Evolutionary conservation across 2,113 vertebrate species (phyloP).

Genomic region (Meleagris gallopavo): DNA sequence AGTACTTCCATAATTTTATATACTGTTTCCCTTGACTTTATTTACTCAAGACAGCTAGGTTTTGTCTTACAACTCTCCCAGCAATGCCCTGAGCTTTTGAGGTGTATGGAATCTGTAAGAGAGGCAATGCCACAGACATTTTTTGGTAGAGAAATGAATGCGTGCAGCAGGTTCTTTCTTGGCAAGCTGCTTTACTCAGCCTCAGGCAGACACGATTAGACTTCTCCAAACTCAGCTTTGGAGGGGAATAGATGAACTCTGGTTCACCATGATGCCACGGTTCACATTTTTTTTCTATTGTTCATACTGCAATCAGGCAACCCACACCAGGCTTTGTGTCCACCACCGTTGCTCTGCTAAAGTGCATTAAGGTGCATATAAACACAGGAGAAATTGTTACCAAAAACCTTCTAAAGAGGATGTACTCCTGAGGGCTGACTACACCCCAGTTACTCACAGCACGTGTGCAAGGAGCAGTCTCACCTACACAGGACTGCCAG

Average conservation of each 20-base stretch:
- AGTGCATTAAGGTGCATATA: neutral
- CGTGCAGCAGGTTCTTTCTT: neutral
- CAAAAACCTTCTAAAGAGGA: neutral
- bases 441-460: neutral
- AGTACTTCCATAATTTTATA: neutral
- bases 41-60: neutral
- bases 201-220: neutral
- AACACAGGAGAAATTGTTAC: neutral
- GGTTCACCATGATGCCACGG: neutral
- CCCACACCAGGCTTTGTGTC: neutral
- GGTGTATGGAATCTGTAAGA: neutral
- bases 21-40: neutral
- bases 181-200: neutral
- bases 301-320: accelerated
- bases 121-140: neutral
- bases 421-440: neutral
- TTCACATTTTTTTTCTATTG: neutral
- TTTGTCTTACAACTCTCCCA: neutral
- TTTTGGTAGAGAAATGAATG: neutral
- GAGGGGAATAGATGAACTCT: neutral
- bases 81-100: neutral
- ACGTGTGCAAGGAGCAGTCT: neutral
- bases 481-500: neutral
- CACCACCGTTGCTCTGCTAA: neutral
- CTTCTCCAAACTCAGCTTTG: neutral